phyloP scores from a whole-genome alignment of 1,140 invertebrate species.

The Heliconius eleuchia region DNA sequence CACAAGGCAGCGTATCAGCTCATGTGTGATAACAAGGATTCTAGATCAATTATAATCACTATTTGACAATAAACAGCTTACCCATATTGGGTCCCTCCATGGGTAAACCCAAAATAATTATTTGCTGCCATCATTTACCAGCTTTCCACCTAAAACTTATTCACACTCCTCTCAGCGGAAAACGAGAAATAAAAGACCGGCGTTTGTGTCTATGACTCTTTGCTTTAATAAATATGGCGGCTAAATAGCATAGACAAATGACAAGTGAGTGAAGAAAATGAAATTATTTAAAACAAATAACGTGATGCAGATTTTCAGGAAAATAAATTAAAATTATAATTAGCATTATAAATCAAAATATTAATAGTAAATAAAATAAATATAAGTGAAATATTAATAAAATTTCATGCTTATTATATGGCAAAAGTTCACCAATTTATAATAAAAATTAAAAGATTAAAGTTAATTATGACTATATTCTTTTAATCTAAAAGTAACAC shows the following conservation, averaged over 20 bases:
- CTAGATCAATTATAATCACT: constrained; percentile 40
- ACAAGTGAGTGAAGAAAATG: constrained; percentile 12
- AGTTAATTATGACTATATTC: too few species aligned
- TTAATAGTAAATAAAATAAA: too few species aligned
- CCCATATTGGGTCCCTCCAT: constrained; percentile 94
- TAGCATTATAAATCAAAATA: too few species aligned
- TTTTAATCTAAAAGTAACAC: too few species aligned
- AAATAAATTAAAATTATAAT: too few species aligned
- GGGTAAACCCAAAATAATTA: constrained; percentile 96
- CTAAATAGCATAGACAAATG: constrained; percentile 48
- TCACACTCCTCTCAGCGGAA: constrained; percentile 70
- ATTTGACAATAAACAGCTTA: constrained; percentile 77
- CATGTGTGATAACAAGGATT: constrained; percentile 36
- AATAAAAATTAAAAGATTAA: too few species aligned
- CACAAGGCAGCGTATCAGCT: constrained; percentile 58
- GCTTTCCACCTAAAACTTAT: constrained; percentile 71
- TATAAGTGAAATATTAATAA: too few species aligned
- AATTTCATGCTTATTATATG: too few species aligned
- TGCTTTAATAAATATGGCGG: constrained; percentile 66
- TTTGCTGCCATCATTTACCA: constrained; percentile 90
- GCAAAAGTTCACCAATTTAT: too few species aligned
- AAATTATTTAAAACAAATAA: not conserved
- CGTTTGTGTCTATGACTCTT: constrained; percentile 76
- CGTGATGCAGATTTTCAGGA: too few species aligned
- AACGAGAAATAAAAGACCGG: constrained; percentile 69